phyloP scores from a whole-genome alignment of 2,888 invertebrate species.

The Gisinianus flammeolus region DNA sequence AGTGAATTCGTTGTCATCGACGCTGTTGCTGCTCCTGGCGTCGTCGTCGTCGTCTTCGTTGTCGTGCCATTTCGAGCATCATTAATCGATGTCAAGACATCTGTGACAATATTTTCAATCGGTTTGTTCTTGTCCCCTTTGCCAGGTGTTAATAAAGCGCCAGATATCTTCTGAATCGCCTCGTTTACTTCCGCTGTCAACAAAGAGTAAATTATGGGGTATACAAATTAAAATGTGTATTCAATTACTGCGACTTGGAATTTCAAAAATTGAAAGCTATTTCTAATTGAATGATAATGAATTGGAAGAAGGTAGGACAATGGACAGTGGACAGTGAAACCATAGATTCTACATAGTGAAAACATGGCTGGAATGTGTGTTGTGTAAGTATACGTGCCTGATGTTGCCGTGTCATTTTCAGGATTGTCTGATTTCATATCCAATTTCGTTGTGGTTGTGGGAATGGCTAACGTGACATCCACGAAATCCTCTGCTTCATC shows the following conservation, averaged over 20 bases:
- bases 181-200: constrained; percentile 57
- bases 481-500: constrained; percentile 42
- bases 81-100: constrained; percentile 54
- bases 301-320: too few relatives aligned
- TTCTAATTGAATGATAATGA: too few relatives aligned
- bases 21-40: constrained; percentile 26
- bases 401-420: constrained; percentile 3
- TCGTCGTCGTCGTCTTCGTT: constrained; percentile 17
- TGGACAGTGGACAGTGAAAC: too few relatives aligned
- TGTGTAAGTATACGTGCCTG: neutral
- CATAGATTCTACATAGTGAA: too few relatives aligned
- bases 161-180: constrained; percentile 58
- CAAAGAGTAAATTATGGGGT: too few relatives aligned
- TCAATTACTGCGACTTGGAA: too few relatives aligned
- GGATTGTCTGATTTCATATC: neutral
- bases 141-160: constrained; percentile 53
- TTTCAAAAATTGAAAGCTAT: too few relatives aligned
- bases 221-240: too few relatives aligned
- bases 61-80: constrained; percentile 44
- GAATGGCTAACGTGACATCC: constrained; percentile 29
- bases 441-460: constrained; percentile 22
- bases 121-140: constrained; percentile 50
- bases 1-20: constrained; percentile 31
- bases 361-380: too few relatives aligned
- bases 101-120: constrained; percentile 57